phyloP scores from a whole-genome alignment of 2,113 vertebrate species.

The Paradoxurus hermaphroditus region DNA sequence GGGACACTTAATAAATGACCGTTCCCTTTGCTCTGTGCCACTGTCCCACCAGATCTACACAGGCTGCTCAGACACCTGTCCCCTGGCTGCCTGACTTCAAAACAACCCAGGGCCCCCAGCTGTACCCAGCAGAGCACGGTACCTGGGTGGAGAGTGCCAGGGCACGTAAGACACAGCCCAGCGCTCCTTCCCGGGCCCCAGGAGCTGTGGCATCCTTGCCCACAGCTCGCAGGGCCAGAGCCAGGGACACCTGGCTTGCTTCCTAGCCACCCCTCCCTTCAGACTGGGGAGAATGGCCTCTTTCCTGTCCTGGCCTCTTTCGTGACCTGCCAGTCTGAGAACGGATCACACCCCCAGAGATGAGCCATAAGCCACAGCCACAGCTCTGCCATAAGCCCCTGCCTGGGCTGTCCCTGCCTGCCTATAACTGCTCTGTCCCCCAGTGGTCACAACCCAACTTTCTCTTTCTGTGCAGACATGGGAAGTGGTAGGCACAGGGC shows the following conservation, averaged over 20 bases:
- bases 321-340: neutral
- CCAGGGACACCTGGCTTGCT: neutral
- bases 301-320: neutral
- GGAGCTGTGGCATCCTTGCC: neutral
- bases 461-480: neutral
- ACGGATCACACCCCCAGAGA: neutral
- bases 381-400: no score
- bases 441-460: neutral
- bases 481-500: no score
- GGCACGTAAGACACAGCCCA: neutral
- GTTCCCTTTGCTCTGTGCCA: neutral
- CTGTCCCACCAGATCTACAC: neutral
- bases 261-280: neutral
- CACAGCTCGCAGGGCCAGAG: neutral
- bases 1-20: neutral
- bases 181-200: neutral
- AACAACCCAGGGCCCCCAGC: neutral
- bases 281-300: neutral
- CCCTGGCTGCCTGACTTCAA: neutral
- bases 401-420: neutral
- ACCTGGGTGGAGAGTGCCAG: neutral
- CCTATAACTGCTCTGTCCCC: neutral
- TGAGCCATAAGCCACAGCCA: neutral
- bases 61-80: neutral
- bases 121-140: neutral